Base-by-base conservation (phyloP, 2,113 vertebrate species). In the Mixornis gularis region DNA sequence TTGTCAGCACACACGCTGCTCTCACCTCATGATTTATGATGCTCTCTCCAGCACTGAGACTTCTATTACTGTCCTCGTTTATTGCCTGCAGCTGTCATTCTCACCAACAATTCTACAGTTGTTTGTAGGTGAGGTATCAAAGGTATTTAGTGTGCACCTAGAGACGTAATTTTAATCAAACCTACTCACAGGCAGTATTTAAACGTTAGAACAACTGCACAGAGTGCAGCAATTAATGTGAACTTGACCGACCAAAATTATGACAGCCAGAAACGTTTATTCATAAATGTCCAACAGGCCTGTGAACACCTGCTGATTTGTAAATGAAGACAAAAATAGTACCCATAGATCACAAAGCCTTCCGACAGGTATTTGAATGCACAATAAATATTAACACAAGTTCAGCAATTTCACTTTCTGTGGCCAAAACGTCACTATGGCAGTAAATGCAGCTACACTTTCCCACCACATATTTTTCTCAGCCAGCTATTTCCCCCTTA, bases 11-110 rank as follows among this genome's bases (percentile, higher is more conserved):
- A 87, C 90, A 92, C 34, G 27, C 96, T 93, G 92, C 89, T 94
- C 91, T 96, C 29, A 12, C 85, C 89, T 93, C 90, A 85, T 97
- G 94, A 97, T 97, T 96, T 97, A 96, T 95, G 97, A 95, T 92
- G 79, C 88, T 95, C 89, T 72, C 89, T 93, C 93, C 90, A 94
- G 96, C 66, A 95, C 94, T 40, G 83, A 97, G 96, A 93, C 97
- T 95, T 94, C 96, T 94, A 95, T 97, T 96, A 91, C 96, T 93
- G 91, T 97, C 95, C 94, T 96, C 95, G 26, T 97, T 98, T 97
- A 97, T 95, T 97, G 96, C 96, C 97, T 96, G 96, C 96, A 98
- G 97, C 98, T 97, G 97, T 97, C 98, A 97, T 80, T 97, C 92
- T 97, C 94, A 85, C 91, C 90, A 90, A 85, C 92, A 96, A 96